Conservation (phyloP, 1,140 invertebrate genomes). For the Brachystomella parvula region DNA sequence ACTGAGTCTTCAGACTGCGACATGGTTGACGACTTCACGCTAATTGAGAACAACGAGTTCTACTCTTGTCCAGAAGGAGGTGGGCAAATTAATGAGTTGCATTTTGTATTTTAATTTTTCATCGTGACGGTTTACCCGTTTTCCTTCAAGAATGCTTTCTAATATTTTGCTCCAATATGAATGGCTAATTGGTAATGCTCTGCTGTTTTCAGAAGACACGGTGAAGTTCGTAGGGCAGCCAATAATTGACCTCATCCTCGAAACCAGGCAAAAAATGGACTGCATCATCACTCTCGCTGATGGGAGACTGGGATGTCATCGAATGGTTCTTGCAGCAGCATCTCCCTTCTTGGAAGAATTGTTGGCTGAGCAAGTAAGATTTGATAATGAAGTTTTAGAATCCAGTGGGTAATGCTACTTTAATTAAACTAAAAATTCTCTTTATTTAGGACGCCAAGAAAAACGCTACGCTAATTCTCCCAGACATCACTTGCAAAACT, state of each 20-base stretch:
- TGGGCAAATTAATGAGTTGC: too few relatives aligned
- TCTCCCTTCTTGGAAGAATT: slow-evolving; percentile 24
- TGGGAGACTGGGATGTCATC: slow-evolving; percentile 32
- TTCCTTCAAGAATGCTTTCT: too few relatives aligned
- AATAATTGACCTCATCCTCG: slow-evolving; percentile 9
- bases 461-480: slow-evolving; percentile 24
- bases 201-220: neutral
- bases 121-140: too few relatives aligned
- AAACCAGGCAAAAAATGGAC: slow-evolving; percentile 18
- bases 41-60: too few relatives aligned
- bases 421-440: neutral
- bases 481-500: slow-evolving; percentile 18
- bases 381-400: neutral
- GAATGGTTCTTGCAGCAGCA: slow-evolving; percentile 27
- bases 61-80: too few relatives aligned
- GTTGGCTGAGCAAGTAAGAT: slow-evolving; percentile 24
- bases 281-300: slow-evolving; percentile 25
- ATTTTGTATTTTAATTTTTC: too few relatives aligned
- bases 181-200: too few relatives aligned
- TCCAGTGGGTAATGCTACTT: neutral
- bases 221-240: slow-evolving; percentile 7
- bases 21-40: too few relatives aligned
- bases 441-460: slow-evolving; percentile 14
- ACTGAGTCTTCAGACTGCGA: too few relatives aligned
- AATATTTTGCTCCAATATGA: too few relatives aligned